These are phyloP conservation scores for Eupithecia centaureata DNA, from an alignment of 2,888 invertebrate genomes.

Conservation along the genomic window DNA sequence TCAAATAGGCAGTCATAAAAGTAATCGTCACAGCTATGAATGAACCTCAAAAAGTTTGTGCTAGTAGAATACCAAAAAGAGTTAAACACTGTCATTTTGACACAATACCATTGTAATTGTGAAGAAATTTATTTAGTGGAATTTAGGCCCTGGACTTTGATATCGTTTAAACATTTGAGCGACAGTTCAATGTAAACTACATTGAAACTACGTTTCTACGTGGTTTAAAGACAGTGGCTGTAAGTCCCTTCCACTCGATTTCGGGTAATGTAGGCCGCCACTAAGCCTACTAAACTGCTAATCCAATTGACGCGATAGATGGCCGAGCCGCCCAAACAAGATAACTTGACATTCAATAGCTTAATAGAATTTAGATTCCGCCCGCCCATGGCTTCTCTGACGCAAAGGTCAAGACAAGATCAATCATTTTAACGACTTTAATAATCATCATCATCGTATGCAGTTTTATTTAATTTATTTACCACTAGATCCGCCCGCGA, in stretches of 20 bases:
- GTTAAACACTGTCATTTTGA: too few species aligned
- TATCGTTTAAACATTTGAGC: background rate
- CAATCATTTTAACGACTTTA: background rate
- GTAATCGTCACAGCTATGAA: too few species aligned
- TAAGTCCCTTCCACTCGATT: conserved; percentile 13
- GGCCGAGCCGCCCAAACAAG: conserved; percentile 17
- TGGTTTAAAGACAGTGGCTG: background rate
- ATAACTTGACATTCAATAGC: conserved; percentile 15
- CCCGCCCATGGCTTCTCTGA: background rate
- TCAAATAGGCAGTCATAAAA: too few species aligned
- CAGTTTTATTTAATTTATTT: too few species aligned
- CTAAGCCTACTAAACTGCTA: conserved; percentile 22
- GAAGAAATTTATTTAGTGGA: too few species aligned
- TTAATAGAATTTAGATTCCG: conserved; percentile 8
- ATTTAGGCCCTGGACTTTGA: too few species aligned
- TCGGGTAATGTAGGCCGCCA: conserved; percentile 10
- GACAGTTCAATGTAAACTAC: background rate
- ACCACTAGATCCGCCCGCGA: too few species aligned
- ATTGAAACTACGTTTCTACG: background rate
- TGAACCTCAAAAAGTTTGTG: too few species aligned
- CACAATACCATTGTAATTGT: too few species aligned
- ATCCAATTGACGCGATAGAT: conserved; percentile 28
- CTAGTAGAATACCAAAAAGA: too few species aligned
- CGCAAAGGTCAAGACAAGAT: conserved; percentile 1
- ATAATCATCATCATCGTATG: background rate